phyloP scores from a whole-genome alignment of 2,888 invertebrate genomes.

The Hirtodrosophila duncani region DNA sequence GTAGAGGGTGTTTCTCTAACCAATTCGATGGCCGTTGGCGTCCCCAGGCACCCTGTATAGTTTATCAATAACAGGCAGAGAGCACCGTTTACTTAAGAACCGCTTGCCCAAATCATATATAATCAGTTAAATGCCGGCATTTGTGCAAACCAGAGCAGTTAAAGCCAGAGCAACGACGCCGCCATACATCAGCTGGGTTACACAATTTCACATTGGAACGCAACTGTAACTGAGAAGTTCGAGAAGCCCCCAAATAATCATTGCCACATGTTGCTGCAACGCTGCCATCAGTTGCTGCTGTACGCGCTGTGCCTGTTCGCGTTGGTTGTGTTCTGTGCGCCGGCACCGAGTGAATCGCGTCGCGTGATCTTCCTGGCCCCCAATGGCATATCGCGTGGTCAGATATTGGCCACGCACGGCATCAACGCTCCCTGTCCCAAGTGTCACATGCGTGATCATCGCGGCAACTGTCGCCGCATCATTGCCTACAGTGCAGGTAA shows the following conservation, averaged over 20 bases:
- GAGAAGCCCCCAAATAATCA: background rate
- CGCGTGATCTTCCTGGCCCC: constrained; percentile 73
- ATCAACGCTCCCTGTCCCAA: constrained; percentile 67
- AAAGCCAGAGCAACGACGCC: too few relatives aligned
- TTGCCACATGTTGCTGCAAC: constrained; percentile 31
- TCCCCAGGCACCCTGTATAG: constrained; percentile 32
- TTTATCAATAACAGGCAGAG: constrained; percentile 47
- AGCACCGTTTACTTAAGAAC: constrained; percentile 41
- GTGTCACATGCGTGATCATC: constrained; percentile 75
- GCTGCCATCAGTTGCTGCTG: constrained; percentile 38
- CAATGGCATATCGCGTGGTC: constrained; percentile 56
- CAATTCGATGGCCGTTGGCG: background rate
- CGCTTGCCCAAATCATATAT: constrained; percentile 46
- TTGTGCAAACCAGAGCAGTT: constrained; percentile 50
- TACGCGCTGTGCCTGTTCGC: constrained; percentile 46
- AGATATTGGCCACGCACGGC: constrained; percentile 61
- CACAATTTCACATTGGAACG: constrained; percentile 32
- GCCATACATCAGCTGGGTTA: constrained; percentile 29
- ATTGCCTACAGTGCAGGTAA: constrained; percentile 69
- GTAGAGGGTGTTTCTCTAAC: constrained; percentile 44
- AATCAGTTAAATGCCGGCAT: constrained; percentile 71
- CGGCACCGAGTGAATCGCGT: constrained; percentile 51
- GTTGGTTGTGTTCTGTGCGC: constrained; percentile 52
- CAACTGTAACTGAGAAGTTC: constrained; percentile 13
- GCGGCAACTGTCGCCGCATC: constrained; percentile 72